Evolutionary conservation across 1,140 invertebrate genomes (phyloP).

Genomic region (Pseudomyrmex dendroicus): DNA sequence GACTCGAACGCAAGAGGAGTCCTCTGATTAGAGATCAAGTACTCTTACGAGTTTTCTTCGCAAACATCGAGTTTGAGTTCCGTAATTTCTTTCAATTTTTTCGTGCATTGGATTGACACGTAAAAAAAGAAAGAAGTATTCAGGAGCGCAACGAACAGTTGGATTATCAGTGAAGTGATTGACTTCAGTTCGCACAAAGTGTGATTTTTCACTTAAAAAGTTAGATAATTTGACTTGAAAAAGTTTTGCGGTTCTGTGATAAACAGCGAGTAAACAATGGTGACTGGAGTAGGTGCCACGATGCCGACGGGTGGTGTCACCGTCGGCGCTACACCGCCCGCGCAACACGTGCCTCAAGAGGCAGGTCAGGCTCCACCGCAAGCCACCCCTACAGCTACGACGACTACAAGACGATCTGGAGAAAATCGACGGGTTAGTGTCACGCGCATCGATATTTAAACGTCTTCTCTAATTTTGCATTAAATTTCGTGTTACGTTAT

Average conservation of each 20-base stretch:
- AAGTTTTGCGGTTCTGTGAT: slow-evolving; percentile 57
- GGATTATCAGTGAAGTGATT: slow-evolving; percentile 77
- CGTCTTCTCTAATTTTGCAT: neutral
- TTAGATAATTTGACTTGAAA: neutral
- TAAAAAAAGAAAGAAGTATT: neutral
- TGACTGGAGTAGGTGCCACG: slow-evolving; percentile 84
- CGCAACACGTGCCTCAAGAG: slow-evolving; percentile 84
- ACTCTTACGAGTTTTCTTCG: neutral
- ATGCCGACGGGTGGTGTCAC: slow-evolving; percentile 84
- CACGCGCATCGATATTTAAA: neutral
- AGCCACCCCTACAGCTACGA: slow-evolving; percentile 77
- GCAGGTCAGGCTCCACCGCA: slow-evolving; percentile 83
- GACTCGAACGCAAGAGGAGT: no score
- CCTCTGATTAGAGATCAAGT: neutral
- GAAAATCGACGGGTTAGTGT: slow-evolving; percentile 85
- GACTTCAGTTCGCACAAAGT: slow-evolving; percentile 1
- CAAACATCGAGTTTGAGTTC: neutral
- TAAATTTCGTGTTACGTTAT: neutral
- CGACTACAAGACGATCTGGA: slow-evolving; percentile 79
- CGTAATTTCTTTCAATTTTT: slow-evolving; percentile 67
- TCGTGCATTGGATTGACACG: neutral
- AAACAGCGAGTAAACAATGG: slow-evolving; percentile 75
- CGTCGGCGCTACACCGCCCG: slow-evolving; percentile 82
- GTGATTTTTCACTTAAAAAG: slow-evolving; percentile 52
- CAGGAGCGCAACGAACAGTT: slow-evolving; percentile 11